phyloP scores from a whole-genome alignment of 2,888 invertebrate species.

The Dendrolimus pini region DNA sequence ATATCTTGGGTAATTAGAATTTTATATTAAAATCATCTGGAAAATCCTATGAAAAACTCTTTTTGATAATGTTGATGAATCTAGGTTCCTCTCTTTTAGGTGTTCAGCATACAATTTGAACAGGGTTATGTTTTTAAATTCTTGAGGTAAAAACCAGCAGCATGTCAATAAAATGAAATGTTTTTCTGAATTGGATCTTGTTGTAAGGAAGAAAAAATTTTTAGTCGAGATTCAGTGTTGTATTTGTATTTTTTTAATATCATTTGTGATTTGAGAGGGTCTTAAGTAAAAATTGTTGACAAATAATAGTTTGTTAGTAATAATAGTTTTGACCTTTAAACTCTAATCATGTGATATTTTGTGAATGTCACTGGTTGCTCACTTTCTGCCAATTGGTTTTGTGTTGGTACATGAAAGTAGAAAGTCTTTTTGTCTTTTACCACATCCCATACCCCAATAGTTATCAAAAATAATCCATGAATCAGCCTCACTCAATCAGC shows the following conservation, averaged over 20 bases:
- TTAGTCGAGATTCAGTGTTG: neutral
- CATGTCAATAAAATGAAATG: neutral
- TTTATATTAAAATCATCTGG: constrained; percentile 9
- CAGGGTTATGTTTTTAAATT: constrained; percentile 3
- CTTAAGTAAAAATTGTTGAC: neutral
- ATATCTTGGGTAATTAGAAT: constrained; percentile 4
- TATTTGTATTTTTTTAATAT: neutral
- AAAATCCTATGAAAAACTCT: constrained; percentile 7
- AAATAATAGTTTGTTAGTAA: neutral
- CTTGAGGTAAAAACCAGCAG: neutral
- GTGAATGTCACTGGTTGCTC: neutral
- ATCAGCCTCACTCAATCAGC: neutral
- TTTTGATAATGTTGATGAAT: constrained; percentile 2
- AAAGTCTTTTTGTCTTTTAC: neutral
- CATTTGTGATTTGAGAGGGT: neutral
- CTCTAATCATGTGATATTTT: neutral
- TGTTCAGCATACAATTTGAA: constrained; percentile 7
- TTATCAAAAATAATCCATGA: neutral
- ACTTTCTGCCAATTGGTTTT: neutral
- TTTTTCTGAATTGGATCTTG: neutral
- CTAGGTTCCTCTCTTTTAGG: constrained; percentile 6
- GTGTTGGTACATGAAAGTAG: neutral
- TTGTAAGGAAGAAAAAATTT: neutral
- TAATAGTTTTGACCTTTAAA: neutral
- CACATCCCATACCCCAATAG: neutral